Evolutionary conservation across 2,888 invertebrate genomes (phyloP).

Genomic region (Chloromyia formosa): DNA sequence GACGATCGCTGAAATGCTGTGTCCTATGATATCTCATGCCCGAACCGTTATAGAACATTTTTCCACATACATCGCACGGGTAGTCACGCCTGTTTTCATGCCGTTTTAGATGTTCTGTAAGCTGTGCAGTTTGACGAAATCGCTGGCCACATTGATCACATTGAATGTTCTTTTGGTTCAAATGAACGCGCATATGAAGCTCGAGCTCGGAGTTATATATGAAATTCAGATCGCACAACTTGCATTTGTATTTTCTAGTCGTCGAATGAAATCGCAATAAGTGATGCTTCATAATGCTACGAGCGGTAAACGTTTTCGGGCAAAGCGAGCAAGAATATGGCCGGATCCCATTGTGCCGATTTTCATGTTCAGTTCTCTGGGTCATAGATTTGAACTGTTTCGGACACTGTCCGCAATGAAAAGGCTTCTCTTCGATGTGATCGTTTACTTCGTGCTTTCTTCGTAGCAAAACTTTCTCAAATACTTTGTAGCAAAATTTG

Average conservation of each 20-base stretch:
- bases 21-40: constrained; percentile 48
- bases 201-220: constrained; percentile 50
- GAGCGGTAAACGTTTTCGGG: constrained; percentile 47
- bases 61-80: constrained; percentile 49
- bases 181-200: constrained; percentile 49
- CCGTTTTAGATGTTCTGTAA: constrained; percentile 49
- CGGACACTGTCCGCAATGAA: constrained; percentile 47
- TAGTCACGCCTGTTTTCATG: constrained; percentile 49
- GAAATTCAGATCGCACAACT: constrained; percentile 48
- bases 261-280: constrained; percentile 49
- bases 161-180: constrained; percentile 49
- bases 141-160: constrained; percentile 51
- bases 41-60: constrained; percentile 48
- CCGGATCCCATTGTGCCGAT: constrained; percentile 49
- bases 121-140: constrained; percentile 47
- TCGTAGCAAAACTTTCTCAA: constrained; percentile 45
- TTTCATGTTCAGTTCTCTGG: constrained; percentile 47
- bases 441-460: constrained; percentile 46
- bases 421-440: constrained; percentile 35
- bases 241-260: constrained; percentile 51
- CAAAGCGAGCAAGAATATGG: constrained; percentile 51
- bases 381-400: constrained; percentile 50
- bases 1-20: constrained; percentile 48
- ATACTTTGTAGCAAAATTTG: constrained; percentile 47
- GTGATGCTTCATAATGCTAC: constrained; percentile 50